Base-by-base conservation (phyloP, 2,888 invertebrate species). In the Rotaria magnacalcarata region DNA sequence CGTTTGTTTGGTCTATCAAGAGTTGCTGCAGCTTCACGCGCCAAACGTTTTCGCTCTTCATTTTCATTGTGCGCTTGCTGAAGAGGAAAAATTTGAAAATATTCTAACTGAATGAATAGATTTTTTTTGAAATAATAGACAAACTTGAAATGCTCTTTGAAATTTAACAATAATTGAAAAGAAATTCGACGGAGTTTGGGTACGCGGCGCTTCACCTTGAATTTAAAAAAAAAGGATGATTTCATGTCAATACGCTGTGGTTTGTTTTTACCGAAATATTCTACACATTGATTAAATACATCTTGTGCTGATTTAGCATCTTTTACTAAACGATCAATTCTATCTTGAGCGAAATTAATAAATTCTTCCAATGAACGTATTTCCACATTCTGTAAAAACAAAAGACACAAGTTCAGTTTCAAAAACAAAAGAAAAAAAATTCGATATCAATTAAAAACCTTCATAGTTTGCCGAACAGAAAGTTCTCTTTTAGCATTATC, bases 141-240 rank as follows among this genome's bases (percentile, higher is more conserved):
- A 47, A n/a, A 80, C 80, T 80, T 80, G 80, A 80, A n/a, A 98
- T 89, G 96, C 95, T 91, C 95, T 94, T 89, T 95, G 94, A 92
- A 99, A 98, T 90, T 97, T 93, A 85, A 96, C 95, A 90, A 99
- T 94, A 89, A 97, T 93, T 88, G 96, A 95, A 93, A 99, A 99
- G 94, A 99, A 98, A 86, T 95, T 94, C 90, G 95, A 96, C 21
- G 98, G 96, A 91, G 97, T 96, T 86, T 95, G 94, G 87, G 95
- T 95, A 95, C 93, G 89, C 84, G 96, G 94, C 89, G 96, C 96
- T 92, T 99, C 98, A 43, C 80, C 80, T 80, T 47, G 0, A 80
- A 80, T 80, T 67, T 34, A 27, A 67, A 27, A 67, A 27, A 74
- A 19, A 34, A 74, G 2, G 2, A 74, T 41, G 5, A 41, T 19